These are phyloP conservation scores for Chalcis sispes DNA, from an alignment of 2,888 invertebrate species.

Conservation along the genomic window DNA sequence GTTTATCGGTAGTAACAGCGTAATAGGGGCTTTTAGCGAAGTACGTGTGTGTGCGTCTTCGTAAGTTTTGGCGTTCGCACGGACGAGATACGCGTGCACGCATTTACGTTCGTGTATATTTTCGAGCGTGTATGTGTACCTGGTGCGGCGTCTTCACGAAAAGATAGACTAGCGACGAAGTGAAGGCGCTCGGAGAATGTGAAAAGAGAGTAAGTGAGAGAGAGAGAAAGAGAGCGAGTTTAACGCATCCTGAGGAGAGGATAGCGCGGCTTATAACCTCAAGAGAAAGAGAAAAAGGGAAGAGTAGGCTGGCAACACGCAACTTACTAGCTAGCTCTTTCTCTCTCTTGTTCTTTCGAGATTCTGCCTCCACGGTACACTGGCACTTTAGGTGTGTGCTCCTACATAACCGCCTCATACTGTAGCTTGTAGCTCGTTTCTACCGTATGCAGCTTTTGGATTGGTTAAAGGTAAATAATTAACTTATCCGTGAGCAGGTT, in stretches of 20 bases:
- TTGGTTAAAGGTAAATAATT: too few species aligned
- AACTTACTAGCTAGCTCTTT: neutral
- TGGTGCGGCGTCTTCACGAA: conserved; percentile 31
- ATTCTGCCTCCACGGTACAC: conserved; percentile 12
- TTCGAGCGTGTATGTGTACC: conserved; percentile 21
- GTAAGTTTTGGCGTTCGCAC: conserved; percentile 23
- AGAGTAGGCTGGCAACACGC: neutral
- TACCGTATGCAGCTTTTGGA: too few species aligned
- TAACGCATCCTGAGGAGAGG: conserved; percentile 36
- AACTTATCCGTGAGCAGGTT: too few species aligned
- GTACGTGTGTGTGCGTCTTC: neutral
- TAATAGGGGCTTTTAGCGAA: neutral
- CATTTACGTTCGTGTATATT: neutral
- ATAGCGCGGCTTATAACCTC: conserved; percentile 19
- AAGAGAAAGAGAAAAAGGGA: neutral
- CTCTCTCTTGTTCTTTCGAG: neutral
- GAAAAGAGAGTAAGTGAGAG: conserved; percentile 23
- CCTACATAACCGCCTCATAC: too few species aligned
- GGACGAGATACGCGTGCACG: neutral
- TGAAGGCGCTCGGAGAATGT: conserved; percentile 36
- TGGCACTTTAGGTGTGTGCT: conserved; percentile 14
- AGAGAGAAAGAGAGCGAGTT: conserved; percentile 25
- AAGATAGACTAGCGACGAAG: conserved; percentile 33
- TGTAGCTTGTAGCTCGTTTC: too few species aligned
- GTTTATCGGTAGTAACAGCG: neutral